phyloP scores from a whole-genome alignment of 2,113 vertebrate species.

The Riparia riparia region DNA sequence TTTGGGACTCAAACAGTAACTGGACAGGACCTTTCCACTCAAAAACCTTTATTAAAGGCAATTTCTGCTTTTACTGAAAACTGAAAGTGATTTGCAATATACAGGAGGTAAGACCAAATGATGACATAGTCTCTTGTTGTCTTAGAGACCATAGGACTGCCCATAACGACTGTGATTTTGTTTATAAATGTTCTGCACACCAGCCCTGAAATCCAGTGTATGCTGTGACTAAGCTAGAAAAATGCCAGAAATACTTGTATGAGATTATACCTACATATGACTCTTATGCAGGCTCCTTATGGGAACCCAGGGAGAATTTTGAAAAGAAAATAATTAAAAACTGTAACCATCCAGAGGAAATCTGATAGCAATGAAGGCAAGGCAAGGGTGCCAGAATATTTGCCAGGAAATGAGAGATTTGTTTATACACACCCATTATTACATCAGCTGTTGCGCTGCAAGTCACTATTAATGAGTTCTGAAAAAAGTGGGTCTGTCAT shows the following conservation, averaged over 20 bases:
- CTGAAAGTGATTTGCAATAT: background rate
- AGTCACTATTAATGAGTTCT: background rate
- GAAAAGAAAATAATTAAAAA: background rate
- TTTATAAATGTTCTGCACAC: background rate
- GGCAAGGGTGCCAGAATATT: background rate
- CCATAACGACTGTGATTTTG: background rate
- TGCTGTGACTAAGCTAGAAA: background rate
- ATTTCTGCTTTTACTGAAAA: background rate
- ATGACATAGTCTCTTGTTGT: background rate
- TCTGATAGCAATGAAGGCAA: slow-evolving; percentile 11
- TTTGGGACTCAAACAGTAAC: background rate
- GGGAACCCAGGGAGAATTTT: background rate
- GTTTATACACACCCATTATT: slow-evolving; percentile 47
- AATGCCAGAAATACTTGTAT: background rate
- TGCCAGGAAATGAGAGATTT: background rate
- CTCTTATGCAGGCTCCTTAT: background rate
- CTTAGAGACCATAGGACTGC: background rate
- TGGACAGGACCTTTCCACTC: background rate
- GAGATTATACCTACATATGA: background rate
- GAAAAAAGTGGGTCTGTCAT: background rate
- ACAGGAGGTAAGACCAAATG: background rate
- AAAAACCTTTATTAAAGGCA: background rate
- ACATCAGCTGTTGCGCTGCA: slow-evolving; percentile 6
- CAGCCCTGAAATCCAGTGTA: background rate
- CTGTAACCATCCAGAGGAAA: background rate